These are phyloP conservation scores for Lampris incognitus DNA, from an alignment of 2,113 vertebrate species.

Conservation along the genomic window DNA sequence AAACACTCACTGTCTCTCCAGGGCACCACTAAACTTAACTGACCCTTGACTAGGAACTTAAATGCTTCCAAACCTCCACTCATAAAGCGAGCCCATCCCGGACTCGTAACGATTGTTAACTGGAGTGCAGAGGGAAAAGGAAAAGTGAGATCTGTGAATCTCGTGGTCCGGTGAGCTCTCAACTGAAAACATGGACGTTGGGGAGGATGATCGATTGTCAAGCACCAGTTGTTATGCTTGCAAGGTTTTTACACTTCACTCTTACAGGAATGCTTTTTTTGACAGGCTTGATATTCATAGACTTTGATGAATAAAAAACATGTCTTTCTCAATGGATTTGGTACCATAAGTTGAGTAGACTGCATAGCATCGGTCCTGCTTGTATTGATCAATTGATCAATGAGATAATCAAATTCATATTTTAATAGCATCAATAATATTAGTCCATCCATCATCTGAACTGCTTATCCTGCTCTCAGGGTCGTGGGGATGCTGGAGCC, in stretches of 20 bases:
- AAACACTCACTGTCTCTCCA: conserved; percentile 51
- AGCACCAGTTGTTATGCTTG: conserved; percentile 4
- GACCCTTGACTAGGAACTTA: conserved; percentile 41
- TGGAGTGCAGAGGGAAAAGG: conserved; percentile 22
- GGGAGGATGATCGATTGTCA: conserved; percentile 29
- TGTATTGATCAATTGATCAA: no score
- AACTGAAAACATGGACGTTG: conserved; percentile 15
- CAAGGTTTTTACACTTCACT: neutral
- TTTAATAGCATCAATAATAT: no score
- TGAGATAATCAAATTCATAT: no score
- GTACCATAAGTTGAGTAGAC: no score
- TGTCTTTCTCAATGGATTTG: no score
- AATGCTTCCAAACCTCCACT: conserved; percentile 27
- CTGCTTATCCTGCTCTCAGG: no score
- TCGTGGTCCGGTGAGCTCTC: neutral
- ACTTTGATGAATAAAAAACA: no score
- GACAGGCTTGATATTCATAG: neutral
- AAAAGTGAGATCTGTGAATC: conserved; percentile 26
- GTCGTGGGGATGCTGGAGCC: no score
- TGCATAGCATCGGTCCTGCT: no score
- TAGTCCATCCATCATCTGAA: no score
- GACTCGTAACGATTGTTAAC: conserved; percentile 29
- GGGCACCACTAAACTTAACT: conserved; percentile 49
- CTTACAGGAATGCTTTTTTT: no score
- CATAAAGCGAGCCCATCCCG: conserved; percentile 1